Conservation (phyloP, 2,113 vertebrate genomes). For the Hippoglossus stenolepis region DNA sequence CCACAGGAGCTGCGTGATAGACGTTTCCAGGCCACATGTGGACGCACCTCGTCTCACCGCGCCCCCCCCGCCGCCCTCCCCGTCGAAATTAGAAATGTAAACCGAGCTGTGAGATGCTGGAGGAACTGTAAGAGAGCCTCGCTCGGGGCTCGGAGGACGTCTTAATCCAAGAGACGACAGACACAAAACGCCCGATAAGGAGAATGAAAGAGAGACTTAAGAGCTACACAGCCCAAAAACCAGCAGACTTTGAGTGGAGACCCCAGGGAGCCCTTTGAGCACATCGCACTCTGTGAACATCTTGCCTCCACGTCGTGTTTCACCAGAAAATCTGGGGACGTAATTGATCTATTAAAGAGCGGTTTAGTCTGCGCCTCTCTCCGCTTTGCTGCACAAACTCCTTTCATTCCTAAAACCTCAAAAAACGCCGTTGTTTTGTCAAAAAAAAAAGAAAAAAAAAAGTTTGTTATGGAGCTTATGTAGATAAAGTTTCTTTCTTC, state of each 20-base stretch:
- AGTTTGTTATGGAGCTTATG: slow-evolving; percentile 22
- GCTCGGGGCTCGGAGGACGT: slow-evolving; percentile 28
- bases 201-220: slow-evolving; percentile 60
- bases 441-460: not conserved
- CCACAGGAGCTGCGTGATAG: slow-evolving; percentile 33
- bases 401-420: slow-evolving; percentile 42
- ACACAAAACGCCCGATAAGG: slow-evolving; percentile 55
- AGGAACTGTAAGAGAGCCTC: slow-evolving; percentile 20
- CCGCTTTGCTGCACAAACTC: slow-evolving; percentile 31
- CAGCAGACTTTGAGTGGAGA: slow-evolving; percentile 47
- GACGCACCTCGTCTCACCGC: slow-evolving; percentile 18
- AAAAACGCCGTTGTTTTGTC: slow-evolving; percentile 23
- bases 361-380: slow-evolving; percentile 30
- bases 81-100: slow-evolving; percentile 45
- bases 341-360: slow-evolving; percentile 63
- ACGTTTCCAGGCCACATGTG: slow-evolving; percentile 61
- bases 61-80: not conserved
- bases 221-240: slow-evolving; percentile 22
- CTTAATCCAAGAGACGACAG: slow-evolving; percentile 52
- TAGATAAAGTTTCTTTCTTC: not conserved
- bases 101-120: slow-evolving; percentile 39
- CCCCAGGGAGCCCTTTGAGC: slow-evolving; percentile 59
- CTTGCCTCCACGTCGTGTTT: slow-evolving; percentile 34
- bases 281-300: slow-evolving; percentile 47
- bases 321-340: slow-evolving; percentile 38